A percentile compares a stretch with the other conserved stretches of the same genome.
phyloP scores from a whole-genome alignment of 30 jellyfish, hydroid and myxozoan species.

The Chironex yamaguchii region DNA sequence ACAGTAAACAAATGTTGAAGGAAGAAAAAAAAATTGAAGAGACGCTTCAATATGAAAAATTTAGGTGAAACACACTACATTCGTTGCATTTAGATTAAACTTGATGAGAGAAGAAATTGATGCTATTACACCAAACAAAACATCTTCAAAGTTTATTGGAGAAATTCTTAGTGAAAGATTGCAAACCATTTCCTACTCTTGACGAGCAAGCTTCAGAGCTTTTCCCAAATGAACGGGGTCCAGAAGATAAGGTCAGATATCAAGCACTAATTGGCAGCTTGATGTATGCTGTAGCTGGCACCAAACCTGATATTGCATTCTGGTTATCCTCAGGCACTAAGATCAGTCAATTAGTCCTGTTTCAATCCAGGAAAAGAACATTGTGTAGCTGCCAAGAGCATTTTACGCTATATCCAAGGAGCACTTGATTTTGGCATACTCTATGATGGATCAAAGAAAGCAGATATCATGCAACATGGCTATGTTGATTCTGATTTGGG shows the following conservation, averaged over 20 bases:
- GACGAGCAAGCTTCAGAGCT: constrained; percentile 38
- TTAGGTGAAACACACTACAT: constrained; percentile 31
- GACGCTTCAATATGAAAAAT: constrained; percentile 44
- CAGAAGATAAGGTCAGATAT: constrained; percentile 32
- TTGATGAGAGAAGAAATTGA: constrained; percentile 27
- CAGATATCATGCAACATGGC: constrained; percentile 2
- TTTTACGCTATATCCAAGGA: not conserved
- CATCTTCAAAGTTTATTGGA: constrained; percentile 25
- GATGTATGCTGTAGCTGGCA: constrained; percentile 39
- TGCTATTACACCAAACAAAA: constrained; percentile 32
- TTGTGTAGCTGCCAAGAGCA: constrained; percentile 5
- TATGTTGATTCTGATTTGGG: constrained; percentile 32
- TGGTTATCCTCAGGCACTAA: too few relatives aligned
- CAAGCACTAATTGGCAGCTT: constrained; percentile 55
- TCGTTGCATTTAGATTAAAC: constrained; percentile 36
- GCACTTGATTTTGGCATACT: constrained; percentile 6
- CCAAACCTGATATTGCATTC: constrained; percentile 56
- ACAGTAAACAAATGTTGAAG: constrained; percentile 7
- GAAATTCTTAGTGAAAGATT: constrained; percentile 27
- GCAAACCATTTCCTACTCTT: constrained; percentile 47
- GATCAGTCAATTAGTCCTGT: not conserved
- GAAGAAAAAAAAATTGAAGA: constrained; percentile 25
- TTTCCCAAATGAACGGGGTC: constrained; percentile 5
- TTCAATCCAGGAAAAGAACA: too few relatives aligned
- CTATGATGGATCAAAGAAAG: constrained; percentile 10